Percentiles rank a stretch among this genome's conserved stretches.
Conservation (phyloP, 2,113 vertebrate species). For the Scomber japonicus region DNA sequence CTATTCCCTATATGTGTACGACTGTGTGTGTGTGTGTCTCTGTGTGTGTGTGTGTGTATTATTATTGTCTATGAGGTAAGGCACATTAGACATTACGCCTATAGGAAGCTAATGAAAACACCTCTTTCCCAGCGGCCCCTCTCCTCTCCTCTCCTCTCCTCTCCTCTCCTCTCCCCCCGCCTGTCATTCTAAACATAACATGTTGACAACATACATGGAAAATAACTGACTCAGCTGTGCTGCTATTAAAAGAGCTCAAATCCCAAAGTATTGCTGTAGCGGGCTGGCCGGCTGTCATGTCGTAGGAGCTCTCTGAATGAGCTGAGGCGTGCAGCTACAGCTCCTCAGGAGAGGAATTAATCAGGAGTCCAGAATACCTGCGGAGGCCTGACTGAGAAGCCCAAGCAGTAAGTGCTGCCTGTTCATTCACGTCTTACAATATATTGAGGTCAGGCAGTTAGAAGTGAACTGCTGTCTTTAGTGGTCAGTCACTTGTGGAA, state of each 20-base stretch:
- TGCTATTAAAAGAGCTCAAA: constrained; percentile 84
- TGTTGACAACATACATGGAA: constrained; percentile 66
- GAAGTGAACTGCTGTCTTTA: background rate
- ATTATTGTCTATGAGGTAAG: background rate
- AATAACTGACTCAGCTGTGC: constrained; percentile 82
- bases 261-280: constrained; percentile 56
- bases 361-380: constrained; percentile 12
- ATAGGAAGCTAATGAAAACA: constrained; percentile 10
- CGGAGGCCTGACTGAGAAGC: background rate
- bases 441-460: background rate
- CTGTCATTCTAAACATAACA: constrained; percentile 65
- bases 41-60: background rate
- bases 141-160: background rate
- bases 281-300: constrained; percentile 31
- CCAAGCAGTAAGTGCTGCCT: constrained; percentile 41
- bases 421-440: background rate
- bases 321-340: constrained; percentile 33
- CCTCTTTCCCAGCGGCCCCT: background rate
- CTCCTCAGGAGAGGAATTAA: constrained; percentile 38
- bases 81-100: background rate
- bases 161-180: background rate
- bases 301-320: constrained; percentile 38
- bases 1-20: background rate
- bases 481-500: background rate
- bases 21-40: background rate